Evolutionary conservation across 2,888 invertebrate species (phyloP).

Genomic region (Entomobrya multifasciata): DNA sequence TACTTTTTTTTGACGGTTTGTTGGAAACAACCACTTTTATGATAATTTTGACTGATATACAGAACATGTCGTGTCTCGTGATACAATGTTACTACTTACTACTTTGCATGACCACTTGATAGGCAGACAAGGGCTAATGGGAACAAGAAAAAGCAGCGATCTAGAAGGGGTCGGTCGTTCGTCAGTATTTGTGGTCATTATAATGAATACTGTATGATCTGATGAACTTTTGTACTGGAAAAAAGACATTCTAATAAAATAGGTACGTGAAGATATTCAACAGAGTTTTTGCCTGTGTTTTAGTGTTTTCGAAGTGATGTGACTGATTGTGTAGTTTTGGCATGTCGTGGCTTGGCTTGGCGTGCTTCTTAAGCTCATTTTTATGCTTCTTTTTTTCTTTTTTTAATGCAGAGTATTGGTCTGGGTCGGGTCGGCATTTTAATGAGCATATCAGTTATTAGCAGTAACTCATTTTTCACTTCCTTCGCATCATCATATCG

Average conservation of each 20-base stretch:
- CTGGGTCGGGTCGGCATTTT: constrained; percentile 57
- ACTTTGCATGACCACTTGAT: not conserved
- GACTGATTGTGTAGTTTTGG: constrained; percentile 20
- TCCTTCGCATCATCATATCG: constrained; percentile 46
- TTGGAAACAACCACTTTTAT: constrained; percentile 45
- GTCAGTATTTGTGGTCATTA: not conserved
- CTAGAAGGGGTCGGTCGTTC: not conserved
- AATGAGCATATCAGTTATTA: constrained; percentile 72
- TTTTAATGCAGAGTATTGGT: not conserved
- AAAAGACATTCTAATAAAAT: constrained; percentile 8
- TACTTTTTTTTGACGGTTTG: constrained; percentile 41
- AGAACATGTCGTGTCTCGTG: constrained; percentile 1
- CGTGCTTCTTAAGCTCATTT: no score
- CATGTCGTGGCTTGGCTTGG: not conserved
- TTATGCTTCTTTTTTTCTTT: not conserved
- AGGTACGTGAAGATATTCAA: constrained; percentile 18
- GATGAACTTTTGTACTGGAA: constrained; percentile 19
- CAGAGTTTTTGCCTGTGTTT: no score
- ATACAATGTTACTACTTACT: not conserved
- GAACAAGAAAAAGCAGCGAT: no score
- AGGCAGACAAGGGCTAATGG: not conserved
- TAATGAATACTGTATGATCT: not conserved
- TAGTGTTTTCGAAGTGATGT: not conserved
- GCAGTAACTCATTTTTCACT: constrained; percentile 71
- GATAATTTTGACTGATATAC: constrained; percentile 57